A percentile compares a stretch with the other conserved stretches of the same genome.
phyloP scores from a whole-genome alignment of 2,113 vertebrate species.

The Glaucomys volans region DNA sequence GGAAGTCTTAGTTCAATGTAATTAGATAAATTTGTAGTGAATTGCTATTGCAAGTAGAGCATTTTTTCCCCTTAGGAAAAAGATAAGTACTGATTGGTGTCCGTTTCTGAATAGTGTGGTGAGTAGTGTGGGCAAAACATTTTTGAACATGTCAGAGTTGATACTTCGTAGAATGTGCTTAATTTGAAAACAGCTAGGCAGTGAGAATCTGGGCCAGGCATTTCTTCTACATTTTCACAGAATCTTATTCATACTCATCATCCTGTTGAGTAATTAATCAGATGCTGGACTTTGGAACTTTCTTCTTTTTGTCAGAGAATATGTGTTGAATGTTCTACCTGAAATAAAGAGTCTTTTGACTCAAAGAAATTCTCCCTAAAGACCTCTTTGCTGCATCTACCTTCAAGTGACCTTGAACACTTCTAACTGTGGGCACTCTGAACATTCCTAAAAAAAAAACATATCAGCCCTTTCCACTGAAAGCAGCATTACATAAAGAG shows the following conservation, averaged over 20 bases:
- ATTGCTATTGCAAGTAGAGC: background rate
- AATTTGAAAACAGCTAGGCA: background rate
- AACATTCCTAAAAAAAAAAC: no score
- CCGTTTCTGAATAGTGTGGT: background rate
- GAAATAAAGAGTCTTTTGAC: background rate
- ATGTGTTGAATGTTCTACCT: background rate
- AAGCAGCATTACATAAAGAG: background rate
- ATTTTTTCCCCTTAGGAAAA: background rate
- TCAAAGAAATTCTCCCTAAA: background rate
- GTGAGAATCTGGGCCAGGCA: background rate
- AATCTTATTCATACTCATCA: background rate
- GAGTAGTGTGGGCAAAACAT: background rate
- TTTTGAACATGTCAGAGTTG: background rate
- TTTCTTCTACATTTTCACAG: background rate
- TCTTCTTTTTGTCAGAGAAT: background rate
- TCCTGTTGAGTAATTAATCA: background rate
- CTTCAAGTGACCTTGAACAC: background rate
- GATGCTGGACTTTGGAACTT: background rate
- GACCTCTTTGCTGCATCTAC: background rate
- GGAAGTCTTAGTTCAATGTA: background rate
- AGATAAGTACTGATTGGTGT: background rate
- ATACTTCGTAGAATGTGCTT: background rate
- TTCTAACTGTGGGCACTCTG: background rate
- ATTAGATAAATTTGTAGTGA: background rate
- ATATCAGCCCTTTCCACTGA: background rate